phyloP scores from a whole-genome alignment of 1,140 invertebrate species.

The Whitmania pigra region DNA sequence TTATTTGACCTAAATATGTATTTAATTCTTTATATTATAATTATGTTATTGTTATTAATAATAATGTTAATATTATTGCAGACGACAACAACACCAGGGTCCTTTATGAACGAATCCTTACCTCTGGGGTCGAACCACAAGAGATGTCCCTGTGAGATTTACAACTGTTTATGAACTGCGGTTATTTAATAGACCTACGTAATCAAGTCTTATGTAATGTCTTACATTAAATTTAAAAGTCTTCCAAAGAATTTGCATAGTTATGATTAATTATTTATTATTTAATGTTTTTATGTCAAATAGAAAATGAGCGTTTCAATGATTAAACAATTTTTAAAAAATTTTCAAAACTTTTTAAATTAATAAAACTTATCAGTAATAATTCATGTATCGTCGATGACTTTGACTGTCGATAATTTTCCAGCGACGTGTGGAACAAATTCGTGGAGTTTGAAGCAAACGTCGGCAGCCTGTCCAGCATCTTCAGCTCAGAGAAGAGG shows the following conservation, averaged over 20 bases:
- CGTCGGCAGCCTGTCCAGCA: constrained; percentile 91
- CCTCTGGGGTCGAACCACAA: constrained; percentile 74
- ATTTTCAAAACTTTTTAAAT: too few species aligned
- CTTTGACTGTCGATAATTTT: constrained; percentile 29
- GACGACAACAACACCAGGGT: constrained; percentile 99
- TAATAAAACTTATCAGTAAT: too few species aligned
- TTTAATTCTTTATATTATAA: too few species aligned
- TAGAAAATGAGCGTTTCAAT: too few species aligned
- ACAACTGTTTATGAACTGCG: too few species aligned
- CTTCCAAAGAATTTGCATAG: background rate
- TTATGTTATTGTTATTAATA: too few species aligned
- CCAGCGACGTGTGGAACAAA: constrained; percentile 89
- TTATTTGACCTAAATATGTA: too few species aligned
- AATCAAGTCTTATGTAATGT: too few species aligned
- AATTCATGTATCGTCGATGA: too few species aligned
- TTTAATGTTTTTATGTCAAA: too few species aligned
- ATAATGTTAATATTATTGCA: too few species aligned
- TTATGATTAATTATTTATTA: background rate
- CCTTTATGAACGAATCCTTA: constrained; percentile 87
- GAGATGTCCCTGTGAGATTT: constrained; percentile 73
- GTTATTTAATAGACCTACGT: background rate
- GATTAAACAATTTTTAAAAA: too few species aligned
- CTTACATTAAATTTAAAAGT: background rate
- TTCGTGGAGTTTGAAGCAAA: constrained; percentile 97
- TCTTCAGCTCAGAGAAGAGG: constrained; percentile 90